phyloP scores from a whole-genome alignment of 1,140 invertebrate genomes.

The Lerema accius region DNA sequence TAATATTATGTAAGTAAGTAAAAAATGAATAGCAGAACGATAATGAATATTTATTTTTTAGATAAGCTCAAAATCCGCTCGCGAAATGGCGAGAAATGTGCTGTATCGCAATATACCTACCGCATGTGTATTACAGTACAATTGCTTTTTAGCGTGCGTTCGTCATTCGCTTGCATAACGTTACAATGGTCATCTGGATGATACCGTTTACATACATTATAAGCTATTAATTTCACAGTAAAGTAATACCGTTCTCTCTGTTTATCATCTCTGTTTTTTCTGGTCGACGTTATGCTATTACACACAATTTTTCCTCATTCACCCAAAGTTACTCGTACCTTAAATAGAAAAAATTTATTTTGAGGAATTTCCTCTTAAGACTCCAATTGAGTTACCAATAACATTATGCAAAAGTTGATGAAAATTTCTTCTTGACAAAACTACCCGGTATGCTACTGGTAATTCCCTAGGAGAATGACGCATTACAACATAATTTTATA shows the following conservation, averaged over 20 bases:
- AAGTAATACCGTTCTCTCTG: slow-evolving; percentile 1
- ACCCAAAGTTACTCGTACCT: too few species aligned
- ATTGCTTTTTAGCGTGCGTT: not conserved
- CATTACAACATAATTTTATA: too few species aligned
- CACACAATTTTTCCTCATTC: too few species aligned
- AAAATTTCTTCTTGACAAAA: too few species aligned
- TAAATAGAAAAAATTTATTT: too few species aligned
- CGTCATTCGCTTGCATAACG: slow-evolving; percentile 1
- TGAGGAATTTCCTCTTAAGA: too few species aligned
- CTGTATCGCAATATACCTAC: not conserved
- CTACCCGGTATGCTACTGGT: too few species aligned
- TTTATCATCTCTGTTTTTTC: not conserved
- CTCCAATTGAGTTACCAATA: too few species aligned
- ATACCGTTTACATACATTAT: slow-evolving; percentile 6
- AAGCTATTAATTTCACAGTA: not conserved
- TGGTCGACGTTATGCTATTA: too few species aligned
- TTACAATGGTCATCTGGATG: slow-evolving; percentile 1
- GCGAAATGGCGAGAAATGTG: not conserved
- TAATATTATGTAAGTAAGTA: too few species aligned
- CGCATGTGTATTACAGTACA: not conserved
- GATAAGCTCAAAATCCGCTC: not conserved
- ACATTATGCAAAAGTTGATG: too few species aligned
- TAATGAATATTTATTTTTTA: not conserved
- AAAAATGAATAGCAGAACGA: not conserved
- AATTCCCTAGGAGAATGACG: too few species aligned